These are phyloP conservation scores for Neoscelio sp. DNA, from an alignment of 2,888 invertebrate species.

Conservation along the genomic window DNA sequence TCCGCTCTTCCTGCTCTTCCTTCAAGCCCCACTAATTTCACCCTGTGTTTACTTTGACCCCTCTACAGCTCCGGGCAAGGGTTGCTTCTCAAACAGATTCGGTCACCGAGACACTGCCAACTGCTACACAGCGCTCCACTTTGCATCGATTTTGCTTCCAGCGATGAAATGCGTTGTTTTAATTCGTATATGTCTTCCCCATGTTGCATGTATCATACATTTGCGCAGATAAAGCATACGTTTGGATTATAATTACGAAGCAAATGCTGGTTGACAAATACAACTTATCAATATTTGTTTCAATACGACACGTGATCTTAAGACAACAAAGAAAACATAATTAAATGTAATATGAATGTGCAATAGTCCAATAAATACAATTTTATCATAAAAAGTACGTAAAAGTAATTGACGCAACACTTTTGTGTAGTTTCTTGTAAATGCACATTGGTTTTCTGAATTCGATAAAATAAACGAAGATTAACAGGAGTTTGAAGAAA, in stretches of 20 bases:
- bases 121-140: constrained; percentile 56
- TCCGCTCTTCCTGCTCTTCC: constrained; percentile 61
- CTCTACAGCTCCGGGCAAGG: constrained; percentile 76
- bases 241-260: constrained; percentile 30
- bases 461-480: too few relatives aligned
- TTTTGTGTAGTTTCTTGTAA: too few relatives aligned
- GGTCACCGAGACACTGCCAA: constrained; percentile 75
- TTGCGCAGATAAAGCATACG: constrained; percentile 17
- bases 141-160: constrained; percentile 56
- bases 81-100: constrained; percentile 81
- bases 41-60: constrained; percentile 78
- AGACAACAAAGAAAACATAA: neutral
- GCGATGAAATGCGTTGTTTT: constrained; percentile 54
- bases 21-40: constrained; percentile 66
- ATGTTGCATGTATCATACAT: neutral
- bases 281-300: neutral
- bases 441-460: too few relatives aligned
- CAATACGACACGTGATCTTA: neutral
- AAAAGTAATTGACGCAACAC: too few relatives aligned
- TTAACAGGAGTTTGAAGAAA: too few relatives aligned
- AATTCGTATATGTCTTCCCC: constrained; percentile 46
- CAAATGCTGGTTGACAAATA: constrained; percentile 34
- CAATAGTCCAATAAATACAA: too few relatives aligned
- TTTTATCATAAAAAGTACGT: too few relatives aligned
- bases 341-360: neutral